phyloP scores from a whole-genome alignment of 2,888 invertebrate species.

The Heliothis peltigera region DNA sequence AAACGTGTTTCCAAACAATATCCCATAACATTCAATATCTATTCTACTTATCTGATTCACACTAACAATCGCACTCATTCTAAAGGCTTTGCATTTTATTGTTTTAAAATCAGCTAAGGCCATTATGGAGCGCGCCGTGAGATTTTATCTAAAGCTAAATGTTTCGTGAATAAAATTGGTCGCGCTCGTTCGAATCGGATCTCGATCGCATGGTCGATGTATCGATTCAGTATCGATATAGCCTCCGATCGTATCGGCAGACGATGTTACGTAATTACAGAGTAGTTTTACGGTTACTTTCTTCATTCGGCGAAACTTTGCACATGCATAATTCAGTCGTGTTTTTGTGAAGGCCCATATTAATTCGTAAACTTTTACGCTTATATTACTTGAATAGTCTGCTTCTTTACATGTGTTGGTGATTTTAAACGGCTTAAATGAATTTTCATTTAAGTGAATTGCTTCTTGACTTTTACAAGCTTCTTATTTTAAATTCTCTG shows the following conservation, averaged over 20 bases:
- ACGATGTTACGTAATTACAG: conserved; percentile 86
- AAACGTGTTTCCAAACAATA: conserved; percentile 71
- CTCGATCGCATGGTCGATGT: conserved; percentile 74
- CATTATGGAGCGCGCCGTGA: conserved; percentile 73
- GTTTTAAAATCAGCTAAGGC: conserved; percentile 78
- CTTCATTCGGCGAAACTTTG: conserved; percentile 76
- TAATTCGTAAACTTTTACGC: conserved; percentile 46
- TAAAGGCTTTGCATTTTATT: conserved; percentile 79
- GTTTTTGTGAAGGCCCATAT: conserved; percentile 48
- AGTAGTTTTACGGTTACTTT: conserved; percentile 70
- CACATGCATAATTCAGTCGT: conserved; percentile 75
- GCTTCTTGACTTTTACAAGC: conserved; percentile 29
- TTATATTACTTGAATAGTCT: conserved; percentile 29
- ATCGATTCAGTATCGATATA: conserved; percentile 71
- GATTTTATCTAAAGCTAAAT: conserved; percentile 87
- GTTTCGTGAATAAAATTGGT: conserved; percentile 89
- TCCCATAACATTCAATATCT: conserved; percentile 75
- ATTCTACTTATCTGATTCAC: conserved; percentile 82
- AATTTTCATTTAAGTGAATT: conserved; percentile 34
- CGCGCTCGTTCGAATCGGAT: conserved; percentile 83
- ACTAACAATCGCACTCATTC: conserved; percentile 82
- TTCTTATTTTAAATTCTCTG: conserved; percentile 22
- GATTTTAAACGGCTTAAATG: conserved; percentile 33
- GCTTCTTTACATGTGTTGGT: conserved; percentile 32
- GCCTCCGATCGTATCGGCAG: conserved; percentile 76